phyloP scores from a whole-genome alignment of 2,797 vertebrate species.

The Sebastes steindachneri region DNA sequence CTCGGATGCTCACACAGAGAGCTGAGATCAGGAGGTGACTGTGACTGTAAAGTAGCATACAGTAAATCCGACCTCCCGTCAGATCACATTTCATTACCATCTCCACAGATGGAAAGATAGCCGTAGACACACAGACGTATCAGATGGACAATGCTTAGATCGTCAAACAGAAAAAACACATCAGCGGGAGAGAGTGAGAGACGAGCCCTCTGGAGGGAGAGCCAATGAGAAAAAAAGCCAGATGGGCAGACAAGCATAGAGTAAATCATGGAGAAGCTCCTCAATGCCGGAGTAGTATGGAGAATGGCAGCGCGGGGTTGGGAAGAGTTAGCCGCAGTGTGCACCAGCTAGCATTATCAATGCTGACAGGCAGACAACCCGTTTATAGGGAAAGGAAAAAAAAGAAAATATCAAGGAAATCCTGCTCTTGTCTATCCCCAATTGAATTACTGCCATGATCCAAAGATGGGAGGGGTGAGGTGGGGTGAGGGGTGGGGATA shows the following conservation, averaged over 20 bases:
- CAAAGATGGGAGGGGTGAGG: constrained; percentile 49
- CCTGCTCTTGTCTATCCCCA: constrained; percentile 75
- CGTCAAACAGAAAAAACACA: constrained; percentile 74
- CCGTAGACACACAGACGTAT: constrained; percentile 56
- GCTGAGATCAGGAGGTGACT: constrained; percentile 39
- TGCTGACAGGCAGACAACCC: constrained; percentile 79
- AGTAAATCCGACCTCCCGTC: constrained; percentile 61
- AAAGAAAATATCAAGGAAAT: constrained; percentile 71
- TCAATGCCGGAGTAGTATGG: constrained; percentile 56
- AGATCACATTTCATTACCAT: constrained; percentile 68
- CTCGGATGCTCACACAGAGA: constrained; percentile 31
- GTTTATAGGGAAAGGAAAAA: constrained; percentile 69
- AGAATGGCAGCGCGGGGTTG: constrained; percentile 56
- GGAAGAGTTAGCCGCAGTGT: constrained; percentile 68
- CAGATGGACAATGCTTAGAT: constrained; percentile 72
- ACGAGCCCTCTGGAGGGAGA: constrained; percentile 50
- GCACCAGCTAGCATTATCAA: constrained; percentile 71
- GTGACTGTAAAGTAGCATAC: constrained; percentile 37
- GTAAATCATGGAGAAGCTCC: constrained; percentile 67
- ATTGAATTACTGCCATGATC: constrained; percentile 78
- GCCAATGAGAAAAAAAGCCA: constrained; percentile 39
- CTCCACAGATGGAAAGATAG: constrained; percentile 60
- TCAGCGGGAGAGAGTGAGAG: constrained; percentile 60
- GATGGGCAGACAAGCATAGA: constrained; percentile 70
- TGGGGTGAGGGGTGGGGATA: constrained; percentile 18